A percentile compares a stretch with the other conserved stretches of the same genome.
phyloP scores from a whole-genome alignment of 2,797 vertebrate species.

The Arnoldichthys spilopterus region DNA sequence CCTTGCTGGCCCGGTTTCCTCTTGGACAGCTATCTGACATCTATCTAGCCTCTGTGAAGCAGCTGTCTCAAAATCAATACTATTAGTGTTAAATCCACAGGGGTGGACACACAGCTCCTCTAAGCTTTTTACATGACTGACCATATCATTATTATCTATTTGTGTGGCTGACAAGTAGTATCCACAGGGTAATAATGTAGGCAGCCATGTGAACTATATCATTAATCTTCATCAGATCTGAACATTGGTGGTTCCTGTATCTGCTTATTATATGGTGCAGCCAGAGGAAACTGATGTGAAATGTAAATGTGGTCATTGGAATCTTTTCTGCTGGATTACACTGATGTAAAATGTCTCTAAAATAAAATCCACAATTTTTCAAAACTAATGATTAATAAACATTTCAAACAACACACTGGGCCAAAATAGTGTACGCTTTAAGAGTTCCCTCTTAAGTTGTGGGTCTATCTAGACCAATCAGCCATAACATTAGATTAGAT shows the following conservation, averaged over 20 bases:
- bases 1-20: background rate
- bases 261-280: background rate
- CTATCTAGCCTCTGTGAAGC: constrained; percentile 81
- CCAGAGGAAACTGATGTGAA: too few species aligned
- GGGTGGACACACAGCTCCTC: background rate
- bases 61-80: constrained; percentile 87
- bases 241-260: background rate
- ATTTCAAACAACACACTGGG: background rate
- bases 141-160: background rate
- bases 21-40: background rate
- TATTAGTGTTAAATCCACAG: constrained; percentile 5
- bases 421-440: too few species aligned
- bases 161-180: background rate
- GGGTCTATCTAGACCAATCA: background rate
- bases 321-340: background rate
- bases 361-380: background rate
- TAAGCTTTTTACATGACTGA: background rate
- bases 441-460: background rate
- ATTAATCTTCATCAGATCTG: background rate
- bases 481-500: too few species aligned
- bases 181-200: background rate
- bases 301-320: background rate
- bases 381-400: background rate
- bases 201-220: background rate
- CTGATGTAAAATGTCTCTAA: background rate